phyloP scores from a whole-genome alignment of 2,888 invertebrate species.

The Drosophila pegasa region DNA sequence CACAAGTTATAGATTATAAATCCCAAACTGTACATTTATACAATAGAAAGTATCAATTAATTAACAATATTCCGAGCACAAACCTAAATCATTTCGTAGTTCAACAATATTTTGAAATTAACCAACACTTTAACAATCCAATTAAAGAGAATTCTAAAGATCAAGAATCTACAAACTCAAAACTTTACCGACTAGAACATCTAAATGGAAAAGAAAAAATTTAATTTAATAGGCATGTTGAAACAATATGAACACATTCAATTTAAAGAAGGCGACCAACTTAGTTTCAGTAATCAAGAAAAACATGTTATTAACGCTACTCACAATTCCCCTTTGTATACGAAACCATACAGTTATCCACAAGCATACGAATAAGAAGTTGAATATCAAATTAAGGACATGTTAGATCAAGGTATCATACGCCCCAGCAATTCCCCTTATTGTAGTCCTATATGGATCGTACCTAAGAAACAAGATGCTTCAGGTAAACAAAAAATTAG shows the following conservation, averaged over 20 bases:
- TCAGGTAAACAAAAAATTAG: slow-evolving; percentile 2
- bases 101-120: not conserved
- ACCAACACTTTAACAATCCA: not conserved
- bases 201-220: slow-evolving; percentile 2
- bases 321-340: too few relatives aligned
- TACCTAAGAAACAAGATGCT: slow-evolving; percentile 5
- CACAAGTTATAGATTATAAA: not conserved
- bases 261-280: too few relatives aligned
- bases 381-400: not conserved
- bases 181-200: not conserved
- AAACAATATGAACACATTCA: not conserved
- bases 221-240: not conserved
- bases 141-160: too few relatives aligned
- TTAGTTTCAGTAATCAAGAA: too few relatives aligned
- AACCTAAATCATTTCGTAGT: too few relatives aligned
- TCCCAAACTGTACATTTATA: not conserved
- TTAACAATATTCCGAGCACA: not conserved
- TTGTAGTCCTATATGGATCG: not conserved
- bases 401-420: not conserved
- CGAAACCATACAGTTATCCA: not conserved
- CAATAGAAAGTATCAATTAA: not conserved
- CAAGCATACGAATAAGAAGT: not conserved
- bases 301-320: too few relatives aligned
- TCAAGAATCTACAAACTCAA: not conserved
- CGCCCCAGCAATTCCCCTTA: not conserved